These are phyloP conservation scores for Threskiornis aethiopicus DNA, from an alignment of 2,797 vertebrate species.

Conservation along the genomic window DNA sequence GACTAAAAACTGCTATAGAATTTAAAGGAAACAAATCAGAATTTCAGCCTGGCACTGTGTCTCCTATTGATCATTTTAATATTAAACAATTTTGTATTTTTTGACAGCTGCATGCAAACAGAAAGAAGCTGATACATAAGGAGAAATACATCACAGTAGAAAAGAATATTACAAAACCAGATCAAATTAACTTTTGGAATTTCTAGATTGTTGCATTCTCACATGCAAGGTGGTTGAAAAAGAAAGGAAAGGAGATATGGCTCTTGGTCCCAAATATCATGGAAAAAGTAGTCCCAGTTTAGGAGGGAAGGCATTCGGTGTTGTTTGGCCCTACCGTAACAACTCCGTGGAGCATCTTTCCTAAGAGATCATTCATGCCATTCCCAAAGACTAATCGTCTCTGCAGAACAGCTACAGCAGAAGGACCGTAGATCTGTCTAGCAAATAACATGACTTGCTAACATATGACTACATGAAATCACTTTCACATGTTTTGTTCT, in stretches of 20 bases:
- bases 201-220: neutral
- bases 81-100: neutral
- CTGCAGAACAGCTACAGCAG: neutral
- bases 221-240: neutral
- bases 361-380: neutral
- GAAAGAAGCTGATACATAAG: neutral
- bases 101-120: neutral
- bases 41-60: neutral
- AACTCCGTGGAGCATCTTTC: neutral
- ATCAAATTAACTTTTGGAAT: neutral
- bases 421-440: rapidly evolving
- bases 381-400: neutral
- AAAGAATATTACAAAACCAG: neutral
- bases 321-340: neutral
- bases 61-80: neutral
- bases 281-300: neutral
- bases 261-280: neutral
- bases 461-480: neutral
- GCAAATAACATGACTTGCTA: neutral
- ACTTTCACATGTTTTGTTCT: neutral
- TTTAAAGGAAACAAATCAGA: neutral
- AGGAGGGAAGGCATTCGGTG: neutral
- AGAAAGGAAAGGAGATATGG: neutral
- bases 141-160: neutral
- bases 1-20: neutral